Percentiles rank a stretch among this genome's conserved stretches.
Evolutionary conservation across 2,113 vertebrate species (phyloP).

Genomic region (Mobula birostris): DNA sequence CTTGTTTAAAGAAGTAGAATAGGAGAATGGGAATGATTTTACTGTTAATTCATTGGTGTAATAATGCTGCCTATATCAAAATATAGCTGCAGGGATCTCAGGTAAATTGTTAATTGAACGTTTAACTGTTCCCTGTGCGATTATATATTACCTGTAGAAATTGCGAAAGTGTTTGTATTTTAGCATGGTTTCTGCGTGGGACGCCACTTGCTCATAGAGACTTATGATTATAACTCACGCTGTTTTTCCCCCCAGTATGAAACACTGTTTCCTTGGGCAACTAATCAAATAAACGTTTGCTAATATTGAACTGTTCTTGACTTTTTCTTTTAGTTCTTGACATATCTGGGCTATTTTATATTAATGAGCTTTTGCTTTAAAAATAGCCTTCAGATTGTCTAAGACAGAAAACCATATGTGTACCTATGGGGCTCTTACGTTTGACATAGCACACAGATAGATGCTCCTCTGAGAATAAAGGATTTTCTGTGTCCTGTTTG

Average conservation of each 20-base stretch:
- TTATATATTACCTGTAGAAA: not conserved
- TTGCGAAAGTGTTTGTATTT: no score
- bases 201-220: not conserved
- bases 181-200: not conserved
- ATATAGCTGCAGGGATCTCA: not conserved
- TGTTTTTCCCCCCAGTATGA: not conserved
- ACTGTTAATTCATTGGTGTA: not conserved
- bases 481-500: conserved; percentile 35
- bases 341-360: not conserved
- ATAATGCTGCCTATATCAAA: not conserved
- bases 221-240: not conserved
- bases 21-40: not conserved
- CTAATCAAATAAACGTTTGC: not conserved
- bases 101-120: no score
- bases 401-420: conserved; percentile 30
- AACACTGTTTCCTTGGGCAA: not conserved
- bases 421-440: not conserved
- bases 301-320: not conserved
- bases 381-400: conserved; percentile 1
- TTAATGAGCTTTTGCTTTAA: not conserved
- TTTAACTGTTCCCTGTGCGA: no score
- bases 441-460: conserved; percentile 6
- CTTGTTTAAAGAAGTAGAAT: not conserved
- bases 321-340: not conserved
- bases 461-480: not conserved